Base-by-base conservation (phyloP, 23 tunicate genomes). In the Phallusia fumigata region DNA sequence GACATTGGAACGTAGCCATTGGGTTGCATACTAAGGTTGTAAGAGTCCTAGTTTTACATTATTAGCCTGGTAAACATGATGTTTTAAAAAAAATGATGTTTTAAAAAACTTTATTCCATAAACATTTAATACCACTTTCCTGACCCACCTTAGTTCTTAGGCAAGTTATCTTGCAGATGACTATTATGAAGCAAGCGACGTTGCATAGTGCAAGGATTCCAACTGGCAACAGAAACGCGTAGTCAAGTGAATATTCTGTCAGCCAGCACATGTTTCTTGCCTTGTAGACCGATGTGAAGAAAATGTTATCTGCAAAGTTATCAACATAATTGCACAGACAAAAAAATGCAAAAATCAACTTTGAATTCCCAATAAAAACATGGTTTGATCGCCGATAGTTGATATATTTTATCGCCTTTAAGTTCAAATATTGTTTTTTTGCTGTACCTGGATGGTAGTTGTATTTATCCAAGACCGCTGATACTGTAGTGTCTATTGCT, bases 181-280 rank as follows among this genome's bases (percentile, higher is more conserved):
- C 64, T 44, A 84, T 30, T 0, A 52, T 75, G 76, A 84, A 84
- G n/a, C 76, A 34, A 19, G 40, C 35, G 64, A 36, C 26, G 32
- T 84, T 84, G 64, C 76, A 52, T 1, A 76, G 0, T 11, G 76
- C 73, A 51, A 76, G 6, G 33, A 84, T 53, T 21, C 87, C 87
- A 53, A 84, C 33, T 13, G 87, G 87, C 52, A 84, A 31, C 31
- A 84, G 76, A 64, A 84, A 84, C 30, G 81, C 87, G 72, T 47
- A 84, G 32, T 76, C 34, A 49, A 84, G 76, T 8, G 87, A 76
- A 19, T 78, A 74, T 16, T 73, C 80, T 49, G 52, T 47, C 0
- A 84, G 31, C 87, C 87, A 84, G 40, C 87, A 84, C 75, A 76
- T 76, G 32, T 74, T 74, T 6, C 53, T 32, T 5, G 81, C 75